Evolutionary conservation across 64 coral and sea anemone genomes (phyloP), one percentile per base, ranked within the genome.

Genomic region (Montipora efflorescens): DNA sequence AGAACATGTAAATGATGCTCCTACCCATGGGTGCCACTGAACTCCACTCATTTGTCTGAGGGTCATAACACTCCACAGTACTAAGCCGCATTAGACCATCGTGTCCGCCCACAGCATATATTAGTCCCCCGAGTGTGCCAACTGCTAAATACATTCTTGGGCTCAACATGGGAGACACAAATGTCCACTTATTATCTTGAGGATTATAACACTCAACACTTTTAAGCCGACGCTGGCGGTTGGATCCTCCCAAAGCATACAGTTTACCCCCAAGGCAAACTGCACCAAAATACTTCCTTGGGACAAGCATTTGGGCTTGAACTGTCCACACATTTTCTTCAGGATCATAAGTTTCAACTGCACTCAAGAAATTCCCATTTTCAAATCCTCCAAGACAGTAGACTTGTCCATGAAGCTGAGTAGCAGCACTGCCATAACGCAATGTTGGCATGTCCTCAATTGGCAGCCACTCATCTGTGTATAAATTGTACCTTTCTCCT

Each of bases 321-420:
- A 84, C 23, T 62, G 49, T 93, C 97, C 97, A 98, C 2, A 36
- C 20, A 55, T 98, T 92, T 81, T 91, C 58, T 75, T 98, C 97
- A 47, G 94, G 78, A 88, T 96, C 76, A 79, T 84, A 98, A 67
- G 80, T 58, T 87, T 98, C 97, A 55, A 93, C 91, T 36, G 82
- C 89, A 47, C 88, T 94, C 36, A 99, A 67, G 66, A 92, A 99
- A 49, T 77, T 74, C 8, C 98, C 98, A 86, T 74, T 94, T 28
- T 94, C 88, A 74, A 91, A 99, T 22, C 98, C 98, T 89, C 98
- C 98, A 45, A 99, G 92, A 81, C 98, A 99, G 44, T 99, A 99
- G 20, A 99, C 88, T 4, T 74, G 70, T 2, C 98, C 98, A 89
- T 95, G 87, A 16, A 99, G 77, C 16, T 94, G 92, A 59, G 92